A percentile compares a stretch with the other conserved stretches of the same genome.
phyloP scores from a whole-genome alignment of 2,113 vertebrate species.

The Rhipidura dahli region DNA sequence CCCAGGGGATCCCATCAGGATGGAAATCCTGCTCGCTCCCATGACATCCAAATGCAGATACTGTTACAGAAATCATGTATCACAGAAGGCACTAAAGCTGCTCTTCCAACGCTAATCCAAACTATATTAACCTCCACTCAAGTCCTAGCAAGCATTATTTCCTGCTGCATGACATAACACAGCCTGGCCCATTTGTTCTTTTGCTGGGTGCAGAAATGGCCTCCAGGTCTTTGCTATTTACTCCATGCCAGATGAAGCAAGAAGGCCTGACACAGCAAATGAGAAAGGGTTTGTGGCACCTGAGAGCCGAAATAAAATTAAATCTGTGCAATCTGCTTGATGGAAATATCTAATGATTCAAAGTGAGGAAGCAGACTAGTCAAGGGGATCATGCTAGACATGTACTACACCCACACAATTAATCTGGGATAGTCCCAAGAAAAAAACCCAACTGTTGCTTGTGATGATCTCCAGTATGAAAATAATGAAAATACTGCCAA shows the following conservation, averaged over 20 bases:
- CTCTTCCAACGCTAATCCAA: not conserved
- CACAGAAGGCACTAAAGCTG: not conserved
- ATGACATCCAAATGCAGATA: not conserved
- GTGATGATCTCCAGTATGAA: not conserved
- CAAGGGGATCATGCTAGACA: not conserved
- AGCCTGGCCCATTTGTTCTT: accelerated
- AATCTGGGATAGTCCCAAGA: not conserved
- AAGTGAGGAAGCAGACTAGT: conserved; percentile 47
- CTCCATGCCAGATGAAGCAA: not conserved
- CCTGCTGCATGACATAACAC: not conserved
- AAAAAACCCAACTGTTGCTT: not conserved
- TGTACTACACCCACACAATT: conserved; percentile 4
- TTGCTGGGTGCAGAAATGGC: not conserved
- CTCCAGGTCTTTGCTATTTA: not conserved
- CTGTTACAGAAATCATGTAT: not conserved
- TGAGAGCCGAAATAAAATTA: not conserved
- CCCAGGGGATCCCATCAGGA: not conserved
- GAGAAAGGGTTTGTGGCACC: not conserved
- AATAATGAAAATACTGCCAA: accelerated
- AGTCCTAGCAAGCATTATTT: conserved; percentile 36
- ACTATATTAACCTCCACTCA: not conserved
- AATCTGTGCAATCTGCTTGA: not conserved
- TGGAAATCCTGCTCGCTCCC: not conserved
- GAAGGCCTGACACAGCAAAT: not conserved
- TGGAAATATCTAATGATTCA: conserved; percentile 38